Percentiles rank a stretch among this genome's conserved stretches.
These are phyloP conservation scores for Neoitamus cyanurus DNA, from an alignment of 2,888 invertebrate genomes.

Conservation along the genomic window DNA sequence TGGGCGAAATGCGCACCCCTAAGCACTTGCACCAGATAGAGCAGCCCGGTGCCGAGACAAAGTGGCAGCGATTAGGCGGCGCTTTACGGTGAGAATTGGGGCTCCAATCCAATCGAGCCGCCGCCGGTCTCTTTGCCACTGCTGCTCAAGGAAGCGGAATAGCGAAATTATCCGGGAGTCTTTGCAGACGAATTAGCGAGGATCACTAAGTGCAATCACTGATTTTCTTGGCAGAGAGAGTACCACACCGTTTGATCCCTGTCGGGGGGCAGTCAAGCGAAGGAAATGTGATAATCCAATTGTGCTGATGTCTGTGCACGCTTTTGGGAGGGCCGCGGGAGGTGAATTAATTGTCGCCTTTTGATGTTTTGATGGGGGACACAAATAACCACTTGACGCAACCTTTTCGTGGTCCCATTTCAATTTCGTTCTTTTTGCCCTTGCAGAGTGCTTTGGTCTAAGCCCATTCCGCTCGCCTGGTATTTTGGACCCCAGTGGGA, in stretches of 20 bases:
- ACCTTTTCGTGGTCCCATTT: background rate
- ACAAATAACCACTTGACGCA: background rate
- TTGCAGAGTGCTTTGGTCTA: slow-evolving; percentile 83
- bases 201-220: slow-evolving; percentile 19
- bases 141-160: background rate
- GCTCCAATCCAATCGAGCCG: background rate
- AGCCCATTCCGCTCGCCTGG: slow-evolving; percentile 92
- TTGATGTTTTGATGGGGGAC: background rate
- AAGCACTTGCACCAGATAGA: slow-evolving; percentile 18
- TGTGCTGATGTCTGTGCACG: slow-evolving; percentile 14
- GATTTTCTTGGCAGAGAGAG: slow-evolving; percentile 1
- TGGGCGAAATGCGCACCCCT: background rate
- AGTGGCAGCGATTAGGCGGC: slow-evolving; percentile 4
- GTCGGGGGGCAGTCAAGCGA: background rate
- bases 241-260: slow-evolving; percentile 12
- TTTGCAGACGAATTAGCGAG: slow-evolving; percentile 13
- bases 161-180: background rate
- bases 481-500: slow-evolving; percentile 93
- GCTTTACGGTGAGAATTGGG: background rate
- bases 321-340: background rate
- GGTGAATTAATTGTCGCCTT: background rate
- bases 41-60: background rate
- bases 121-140: background rate
- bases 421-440: background rate
- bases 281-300: slow-evolving; percentile 13